Conservation (phyloP, 2,888 invertebrate species). For the Oeneis ivallda region DNA sequence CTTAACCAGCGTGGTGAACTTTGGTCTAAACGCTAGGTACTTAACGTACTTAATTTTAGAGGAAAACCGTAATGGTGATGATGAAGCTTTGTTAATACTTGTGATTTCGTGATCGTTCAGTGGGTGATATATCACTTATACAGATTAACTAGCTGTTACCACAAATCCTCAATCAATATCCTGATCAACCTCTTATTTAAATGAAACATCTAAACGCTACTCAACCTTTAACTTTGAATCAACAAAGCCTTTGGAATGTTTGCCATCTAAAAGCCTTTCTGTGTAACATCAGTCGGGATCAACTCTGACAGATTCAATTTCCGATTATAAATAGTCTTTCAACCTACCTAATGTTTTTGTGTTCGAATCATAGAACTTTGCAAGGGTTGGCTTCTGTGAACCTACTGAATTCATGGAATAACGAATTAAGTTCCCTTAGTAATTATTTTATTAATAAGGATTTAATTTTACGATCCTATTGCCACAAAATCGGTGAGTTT, state of each 20-base stretch:
- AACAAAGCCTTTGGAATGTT: constrained; percentile 44
- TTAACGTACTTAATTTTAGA: too few species aligned
- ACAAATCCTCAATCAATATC: constrained; percentile 12
- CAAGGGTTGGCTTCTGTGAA: not conserved
- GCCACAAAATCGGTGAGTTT: too few species aligned
- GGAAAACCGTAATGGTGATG: too few species aligned
- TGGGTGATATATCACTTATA: too few species aligned
- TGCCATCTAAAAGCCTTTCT: constrained; percentile 62
- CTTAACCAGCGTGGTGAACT: too few species aligned
- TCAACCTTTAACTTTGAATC: constrained; percentile 20
- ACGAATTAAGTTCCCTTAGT: not conserved
- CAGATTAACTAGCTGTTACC: not conserved
- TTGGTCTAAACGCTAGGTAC: too few species aligned
- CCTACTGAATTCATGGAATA: not conserved
- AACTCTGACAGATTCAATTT: constrained; percentile 66
- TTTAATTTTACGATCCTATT: too few species aligned
- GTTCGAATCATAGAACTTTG: not conserved
- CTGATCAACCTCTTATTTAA: constrained; percentile 15
- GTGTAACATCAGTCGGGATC: constrained; percentile 54
- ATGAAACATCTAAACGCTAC: constrained; percentile 15
- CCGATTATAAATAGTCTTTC: constrained; percentile 49
- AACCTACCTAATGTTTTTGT: constrained; percentile 9
- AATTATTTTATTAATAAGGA: not conserved
- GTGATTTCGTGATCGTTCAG: too few species aligned
- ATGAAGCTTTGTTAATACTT: too few species aligned